Evolutionary conservation across 2,888 invertebrate genomes (phyloP).

Genomic region (Hydrotaea diabolus): DNA sequence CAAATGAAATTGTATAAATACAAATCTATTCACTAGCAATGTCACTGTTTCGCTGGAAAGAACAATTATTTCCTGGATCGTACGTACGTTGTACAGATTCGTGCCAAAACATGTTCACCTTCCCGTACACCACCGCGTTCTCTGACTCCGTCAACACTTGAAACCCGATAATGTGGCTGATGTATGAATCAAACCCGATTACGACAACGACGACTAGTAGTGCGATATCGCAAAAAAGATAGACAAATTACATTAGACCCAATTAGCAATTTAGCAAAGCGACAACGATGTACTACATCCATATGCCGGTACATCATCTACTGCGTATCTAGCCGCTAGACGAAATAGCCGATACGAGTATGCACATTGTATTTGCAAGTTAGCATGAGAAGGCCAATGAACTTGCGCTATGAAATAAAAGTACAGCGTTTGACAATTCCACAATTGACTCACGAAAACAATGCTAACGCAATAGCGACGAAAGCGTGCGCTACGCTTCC

Average conservation of each 20-base stretch:
- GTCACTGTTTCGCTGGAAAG: background rate
- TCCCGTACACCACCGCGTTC: background rate
- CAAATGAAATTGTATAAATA: background rate
- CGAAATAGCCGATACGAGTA: background rate
- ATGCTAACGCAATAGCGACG: background rate
- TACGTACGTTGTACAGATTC: background rate
- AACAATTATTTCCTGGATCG: background rate
- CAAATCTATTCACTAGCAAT: background rate
- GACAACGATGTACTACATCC: background rate
- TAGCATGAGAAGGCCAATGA: constrained; percentile 44
- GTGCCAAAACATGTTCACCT: background rate
- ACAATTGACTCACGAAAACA: constrained; percentile 44
- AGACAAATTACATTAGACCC: constrained; percentile 13
- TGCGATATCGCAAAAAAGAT: background rate
- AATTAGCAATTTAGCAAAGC: background rate
- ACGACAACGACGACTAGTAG: background rate
- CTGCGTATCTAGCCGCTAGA: background rate
- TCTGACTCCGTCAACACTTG: background rate
- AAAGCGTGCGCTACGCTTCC: background rate
- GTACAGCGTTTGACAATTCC: constrained; percentile 54
- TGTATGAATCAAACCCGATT: background rate
- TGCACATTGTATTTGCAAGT: background rate
- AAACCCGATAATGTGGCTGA: background rate
- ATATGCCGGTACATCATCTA: background rate
- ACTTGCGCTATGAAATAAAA: constrained; percentile 38